These are phyloP conservation scores for Tachycineta bicolor DNA, from an alignment of 2,113 vertebrate species.

Conservation along the genomic window DNA sequence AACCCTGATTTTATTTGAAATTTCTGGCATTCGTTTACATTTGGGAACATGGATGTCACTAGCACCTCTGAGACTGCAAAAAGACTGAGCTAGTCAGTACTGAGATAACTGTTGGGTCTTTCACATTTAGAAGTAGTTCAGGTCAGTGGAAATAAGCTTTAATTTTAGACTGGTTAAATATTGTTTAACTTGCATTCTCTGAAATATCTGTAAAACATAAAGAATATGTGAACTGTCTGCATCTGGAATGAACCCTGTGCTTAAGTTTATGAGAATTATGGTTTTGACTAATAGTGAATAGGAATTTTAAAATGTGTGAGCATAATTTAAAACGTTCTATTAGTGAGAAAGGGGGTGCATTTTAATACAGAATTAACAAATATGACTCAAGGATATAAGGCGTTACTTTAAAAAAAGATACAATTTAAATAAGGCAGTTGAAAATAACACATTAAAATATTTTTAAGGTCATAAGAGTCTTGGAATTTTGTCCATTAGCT, in stretches of 20 bases:
- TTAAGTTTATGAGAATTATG: neutral
- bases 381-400: neutral
- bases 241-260: constrained; percentile 43
- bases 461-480: constrained; percentile 29
- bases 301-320: constrained; percentile 48
- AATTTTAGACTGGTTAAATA: neutral
- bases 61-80: neutral
- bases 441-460: neutral
- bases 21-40: neutral
- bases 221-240: neutral
- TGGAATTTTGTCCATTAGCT: constrained; percentile 18
- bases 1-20: neutral
- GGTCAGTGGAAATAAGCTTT: neutral
- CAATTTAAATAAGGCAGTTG: constrained; percentile 45
- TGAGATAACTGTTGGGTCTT: neutral
- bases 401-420: constrained; percentile 44
- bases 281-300: constrained; percentile 58
- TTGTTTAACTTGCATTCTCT: constrained; percentile 6
- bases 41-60: neutral
- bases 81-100: neutral
- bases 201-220: neutral
- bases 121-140: neutral
- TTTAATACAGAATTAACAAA: constrained; percentile 69
- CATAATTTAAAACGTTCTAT: constrained; percentile 34
- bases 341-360: constrained; percentile 21